Base-by-base conservation (phyloP, 2,113 vertebrate species). In the Furnarius figulus region DNA sequence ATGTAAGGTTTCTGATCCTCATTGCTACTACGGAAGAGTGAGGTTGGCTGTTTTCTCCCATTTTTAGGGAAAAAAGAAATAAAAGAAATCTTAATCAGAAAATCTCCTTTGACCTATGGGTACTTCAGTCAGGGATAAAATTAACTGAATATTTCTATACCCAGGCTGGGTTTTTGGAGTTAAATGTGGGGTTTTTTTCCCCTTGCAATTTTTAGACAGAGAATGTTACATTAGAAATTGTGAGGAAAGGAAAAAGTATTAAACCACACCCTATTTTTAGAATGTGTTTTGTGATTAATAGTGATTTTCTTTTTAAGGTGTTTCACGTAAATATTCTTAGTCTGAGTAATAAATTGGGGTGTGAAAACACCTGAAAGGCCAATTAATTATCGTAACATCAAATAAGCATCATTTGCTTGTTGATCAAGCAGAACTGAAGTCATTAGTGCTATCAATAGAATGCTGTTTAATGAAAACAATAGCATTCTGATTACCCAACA, bases 381-480 rank as follows among this genome's bases (percentile, higher is more conserved):
- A 89, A 50, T 95, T 96, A 92, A 93, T 96, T 96, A 95, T 95
- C 31, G 8, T 88, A 81, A 83, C 35, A 76, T 95, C 73, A 90
- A 81, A 93, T 90, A 95, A 90, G 78, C 84, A 90, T 89, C 87
- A 89, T 93, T 90, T 92, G 66, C 70, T 89, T 95, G 90, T 93
- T 96, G 96, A 96, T 94, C 85, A 95, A 96, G 93, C 95, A 94
- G 93, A 97, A 90, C 92, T 83, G 93, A 85, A 97, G 70, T 83
- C 78, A 83, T 95, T 86, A 95, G 62, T 76, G 55, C 76, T 93
- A 90, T 96, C 88, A 88, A 40, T 96, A 95, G 95, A 90, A 92
- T 80, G 68, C 72, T 95, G 85, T 94, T 96, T 94, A 95, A 91
- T 79, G 87, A 94, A 82, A 93, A 92, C 95, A 93, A 73, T 85